Percentiles rank a stretch among this genome's conserved stretches.
phyloP scores from a whole-genome alignment of 2,797 vertebrate genomes.

The Tauraco hartlaubi region DNA sequence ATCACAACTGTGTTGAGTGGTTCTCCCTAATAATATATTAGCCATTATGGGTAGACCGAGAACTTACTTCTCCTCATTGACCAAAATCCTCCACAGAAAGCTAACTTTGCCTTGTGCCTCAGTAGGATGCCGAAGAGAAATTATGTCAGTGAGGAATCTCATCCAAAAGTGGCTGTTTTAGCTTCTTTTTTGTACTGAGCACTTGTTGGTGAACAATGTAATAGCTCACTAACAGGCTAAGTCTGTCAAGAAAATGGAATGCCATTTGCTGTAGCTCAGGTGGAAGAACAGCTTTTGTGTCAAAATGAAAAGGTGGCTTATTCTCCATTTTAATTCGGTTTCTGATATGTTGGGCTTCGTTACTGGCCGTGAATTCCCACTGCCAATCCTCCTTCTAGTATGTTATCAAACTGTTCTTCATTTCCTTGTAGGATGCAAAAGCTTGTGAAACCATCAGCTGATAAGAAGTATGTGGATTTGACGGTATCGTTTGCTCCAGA shows the following conservation, averaged over 20 bases:
- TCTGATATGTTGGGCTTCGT: not conserved
- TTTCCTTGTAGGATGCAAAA: constrained; percentile 93
- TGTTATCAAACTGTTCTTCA: not conserved
- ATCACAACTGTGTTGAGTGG: not conserved
- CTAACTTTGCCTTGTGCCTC: not conserved
- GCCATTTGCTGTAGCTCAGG: not conserved
- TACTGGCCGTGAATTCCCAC: not conserved
- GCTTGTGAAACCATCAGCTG: constrained; percentile 93
- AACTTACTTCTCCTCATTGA: not conserved
- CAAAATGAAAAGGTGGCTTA: not conserved
- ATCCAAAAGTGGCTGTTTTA: rapidly evolving
- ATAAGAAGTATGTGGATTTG: constrained; percentile 95
- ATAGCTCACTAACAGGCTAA: not conserved
- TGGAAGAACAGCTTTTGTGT: not conserved
- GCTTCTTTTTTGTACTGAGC: not conserved
- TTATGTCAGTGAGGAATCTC: not conserved
- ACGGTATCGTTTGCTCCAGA: constrained; percentile 96
- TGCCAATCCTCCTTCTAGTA: not conserved
- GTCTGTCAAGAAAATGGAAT: not conserved
- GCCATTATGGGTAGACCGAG: not conserved
- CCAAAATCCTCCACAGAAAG: not conserved
- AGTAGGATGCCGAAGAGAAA: not conserved
- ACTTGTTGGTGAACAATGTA: not conserved
- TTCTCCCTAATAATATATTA: not conserved
- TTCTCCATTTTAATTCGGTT: not conserved